Conservation (phyloP, 1,140 invertebrate genomes). For the Bactericera cockerelli region DNA sequence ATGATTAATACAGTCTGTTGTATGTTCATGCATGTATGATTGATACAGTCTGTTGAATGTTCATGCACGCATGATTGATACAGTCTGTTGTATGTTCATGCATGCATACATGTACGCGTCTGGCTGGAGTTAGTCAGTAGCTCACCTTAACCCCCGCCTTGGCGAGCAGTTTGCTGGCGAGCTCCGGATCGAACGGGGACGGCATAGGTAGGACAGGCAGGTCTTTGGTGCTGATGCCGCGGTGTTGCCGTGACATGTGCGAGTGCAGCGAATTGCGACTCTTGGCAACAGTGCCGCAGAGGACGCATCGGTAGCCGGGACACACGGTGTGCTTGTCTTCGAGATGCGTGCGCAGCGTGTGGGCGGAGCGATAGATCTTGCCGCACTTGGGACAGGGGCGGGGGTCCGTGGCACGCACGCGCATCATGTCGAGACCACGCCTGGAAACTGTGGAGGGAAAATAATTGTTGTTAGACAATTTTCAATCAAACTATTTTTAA, state of each 20-base stretch:
- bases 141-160: conserved; percentile 71
- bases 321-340: conserved; percentile 87
- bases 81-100: too few species aligned
- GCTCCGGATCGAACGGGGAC: conserved; percentile 71
- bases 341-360: conserved; percentile 73
- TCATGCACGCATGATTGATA: too few species aligned
- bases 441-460: conserved; percentile 42
- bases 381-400: conserved; percentile 81
- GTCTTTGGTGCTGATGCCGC: conserved; percentile 82
- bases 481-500: too few species aligned
- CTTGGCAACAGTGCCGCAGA: conserved; percentile 82
- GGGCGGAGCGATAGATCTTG: conserved; percentile 80
- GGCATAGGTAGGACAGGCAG: conserved; percentile 80
- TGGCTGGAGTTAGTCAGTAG: too few species aligned
- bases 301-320: conserved; percentile 75
- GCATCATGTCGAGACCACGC: conserved; percentile 60
- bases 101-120: too few species aligned
- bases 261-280: conserved; percentile 78
- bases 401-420: conserved; percentile 77
- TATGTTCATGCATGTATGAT: too few species aligned
- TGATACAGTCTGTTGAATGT: too few species aligned
- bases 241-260: conserved; percentile 81
- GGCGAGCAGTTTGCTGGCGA: conserved; percentile 58
- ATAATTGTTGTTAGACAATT: background rate
- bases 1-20: too few species aligned